These are phyloP conservation scores for Macquaria ambigua DNA, from an alignment of 2,113 vertebrate species.

Conservation along the genomic window DNA sequence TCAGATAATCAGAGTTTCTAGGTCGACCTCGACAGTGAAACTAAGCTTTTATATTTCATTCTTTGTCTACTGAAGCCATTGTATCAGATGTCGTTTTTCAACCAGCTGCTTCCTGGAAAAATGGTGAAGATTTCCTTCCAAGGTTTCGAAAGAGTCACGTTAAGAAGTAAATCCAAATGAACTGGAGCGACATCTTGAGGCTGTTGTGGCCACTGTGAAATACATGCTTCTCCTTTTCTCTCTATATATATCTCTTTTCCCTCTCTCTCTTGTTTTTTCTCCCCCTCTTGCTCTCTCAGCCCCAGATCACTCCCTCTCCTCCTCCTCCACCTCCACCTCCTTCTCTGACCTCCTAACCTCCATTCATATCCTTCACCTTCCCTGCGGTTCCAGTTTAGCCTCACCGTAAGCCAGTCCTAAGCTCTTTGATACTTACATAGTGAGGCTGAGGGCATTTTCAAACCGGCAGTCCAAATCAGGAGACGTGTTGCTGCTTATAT, in stretches of 20 bases:
- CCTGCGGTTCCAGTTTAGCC: conserved; percentile 45
- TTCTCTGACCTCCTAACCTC: conserved; percentile 49
- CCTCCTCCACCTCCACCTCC: not conserved
- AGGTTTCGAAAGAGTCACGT: conserved; percentile 14
- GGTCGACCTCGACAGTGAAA: not conserved
- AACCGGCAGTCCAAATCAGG: not conserved
- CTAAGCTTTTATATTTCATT: not conserved
- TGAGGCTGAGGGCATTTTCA: conserved; percentile 21
- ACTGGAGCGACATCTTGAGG: conserved; percentile 59
- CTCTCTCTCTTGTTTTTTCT: conserved; percentile 31
- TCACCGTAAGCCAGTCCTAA: conserved; percentile 26
- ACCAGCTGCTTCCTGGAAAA: conserved; percentile 31
- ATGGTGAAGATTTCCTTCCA: not conserved
- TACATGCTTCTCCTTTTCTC: conserved; percentile 56
- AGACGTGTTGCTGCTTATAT: not conserved
- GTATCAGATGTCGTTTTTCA: conserved; percentile 26
- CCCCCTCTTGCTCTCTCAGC: conserved; percentile 47
- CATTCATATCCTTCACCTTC: conserved; percentile 49
- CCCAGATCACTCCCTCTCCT: conserved; percentile 7
- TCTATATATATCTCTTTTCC: conserved; percentile 68
- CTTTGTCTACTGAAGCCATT: not conserved
- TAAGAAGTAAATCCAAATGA: conserved; percentile 24
- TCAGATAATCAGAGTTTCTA: not conserved
- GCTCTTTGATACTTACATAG: conserved; percentile 29
- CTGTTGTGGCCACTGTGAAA: conserved; percentile 54